These are phyloP conservation scores for Trematomus bernacchii DNA, from an alignment of 2,797 vertebrate species.

Conservation along the genomic window DNA sequence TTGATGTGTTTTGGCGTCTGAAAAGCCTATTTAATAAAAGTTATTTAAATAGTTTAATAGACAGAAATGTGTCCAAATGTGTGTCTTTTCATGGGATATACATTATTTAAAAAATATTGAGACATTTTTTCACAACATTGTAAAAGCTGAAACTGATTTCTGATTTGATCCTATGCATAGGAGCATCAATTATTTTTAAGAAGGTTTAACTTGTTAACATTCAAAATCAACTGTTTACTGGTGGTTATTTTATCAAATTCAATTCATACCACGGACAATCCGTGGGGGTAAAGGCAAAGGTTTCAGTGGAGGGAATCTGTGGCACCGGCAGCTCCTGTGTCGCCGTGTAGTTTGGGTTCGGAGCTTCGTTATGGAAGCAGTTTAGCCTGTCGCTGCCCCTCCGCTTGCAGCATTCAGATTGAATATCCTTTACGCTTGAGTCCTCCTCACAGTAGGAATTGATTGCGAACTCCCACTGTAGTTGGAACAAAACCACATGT, in stretches of 20 bases:
- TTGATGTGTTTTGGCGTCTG: no score
- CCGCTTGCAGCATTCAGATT: conserved; percentile 75
- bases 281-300: conserved; percentile 74
- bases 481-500: conserved; percentile 16
- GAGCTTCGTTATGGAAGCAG: conserved; percentile 76
- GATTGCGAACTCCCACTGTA: conserved; percentile 80
- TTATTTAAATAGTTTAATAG: not conserved
- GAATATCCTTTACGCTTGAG: conserved; percentile 58
- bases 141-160: not conserved
- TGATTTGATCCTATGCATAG: not conserved
- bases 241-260: not conserved
- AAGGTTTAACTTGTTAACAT: no score
- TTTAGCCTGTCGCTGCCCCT: not conserved
- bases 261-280: conserved; percentile 71
- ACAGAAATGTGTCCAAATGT: not conserved
- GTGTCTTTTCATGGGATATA: not conserved
- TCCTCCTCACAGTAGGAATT: conserved; percentile 72
- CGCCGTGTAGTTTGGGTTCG: conserved; percentile 71
- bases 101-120: not conserved
- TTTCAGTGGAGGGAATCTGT: not conserved
- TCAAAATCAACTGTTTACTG: not conserved
- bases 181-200: not conserved
- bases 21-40: no score
- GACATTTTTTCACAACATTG: not conserved
- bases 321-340: conserved; percentile 40